phyloP scores from a whole-genome alignment of 2,797 vertebrate species.

The Sebastes goodei region DNA sequence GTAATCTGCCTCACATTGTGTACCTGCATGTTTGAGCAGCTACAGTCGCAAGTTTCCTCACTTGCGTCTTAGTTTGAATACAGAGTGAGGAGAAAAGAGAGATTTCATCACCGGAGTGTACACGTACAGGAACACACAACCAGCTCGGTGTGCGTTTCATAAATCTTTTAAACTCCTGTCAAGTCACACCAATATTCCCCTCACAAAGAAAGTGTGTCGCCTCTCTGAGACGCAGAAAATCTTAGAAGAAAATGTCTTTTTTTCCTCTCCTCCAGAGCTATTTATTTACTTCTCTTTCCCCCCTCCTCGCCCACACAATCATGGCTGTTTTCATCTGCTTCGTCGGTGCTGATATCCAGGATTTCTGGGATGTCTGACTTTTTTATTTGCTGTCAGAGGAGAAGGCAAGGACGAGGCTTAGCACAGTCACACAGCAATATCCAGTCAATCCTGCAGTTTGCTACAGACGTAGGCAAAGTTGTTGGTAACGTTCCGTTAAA shows the following conservation, averaged over 20 bases:
- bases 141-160: slow-evolving; percentile 55
- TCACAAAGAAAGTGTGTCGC: slow-evolving; percentile 67
- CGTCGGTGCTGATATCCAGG: slow-evolving; percentile 67
- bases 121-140: slow-evolving; percentile 44
- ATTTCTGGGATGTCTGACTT: slow-evolving; percentile 58
- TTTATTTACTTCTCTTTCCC: slow-evolving; percentile 70
- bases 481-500: too few relatives aligned
- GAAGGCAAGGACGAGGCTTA: slow-evolving; percentile 60
- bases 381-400: slow-evolving; percentile 69
- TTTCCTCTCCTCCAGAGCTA: slow-evolving; percentile 21
- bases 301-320: slow-evolving; percentile 65
- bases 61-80: slow-evolving; percentile 40
- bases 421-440: slow-evolving; percentile 52
- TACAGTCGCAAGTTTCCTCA: slow-evolving; percentile 26
- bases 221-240: slow-evolving; percentile 54
- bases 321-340: slow-evolving; percentile 70
- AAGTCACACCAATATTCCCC: slow-evolving; percentile 63
- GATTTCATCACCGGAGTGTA: slow-evolving; percentile 31
- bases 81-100: slow-evolving; percentile 6
- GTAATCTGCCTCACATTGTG: slow-evolving; percentile 38
- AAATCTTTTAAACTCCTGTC: slow-evolving; percentile 79
- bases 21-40: slow-evolving; percentile 38
- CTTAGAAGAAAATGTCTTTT: slow-evolving; percentile 67
- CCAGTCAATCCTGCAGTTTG: slow-evolving; percentile 35
- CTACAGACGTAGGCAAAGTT: not conserved